Evolutionary conservation across 2,113 vertebrate genomes (phyloP).

Genomic region (Bufo gargarizans): DNA sequence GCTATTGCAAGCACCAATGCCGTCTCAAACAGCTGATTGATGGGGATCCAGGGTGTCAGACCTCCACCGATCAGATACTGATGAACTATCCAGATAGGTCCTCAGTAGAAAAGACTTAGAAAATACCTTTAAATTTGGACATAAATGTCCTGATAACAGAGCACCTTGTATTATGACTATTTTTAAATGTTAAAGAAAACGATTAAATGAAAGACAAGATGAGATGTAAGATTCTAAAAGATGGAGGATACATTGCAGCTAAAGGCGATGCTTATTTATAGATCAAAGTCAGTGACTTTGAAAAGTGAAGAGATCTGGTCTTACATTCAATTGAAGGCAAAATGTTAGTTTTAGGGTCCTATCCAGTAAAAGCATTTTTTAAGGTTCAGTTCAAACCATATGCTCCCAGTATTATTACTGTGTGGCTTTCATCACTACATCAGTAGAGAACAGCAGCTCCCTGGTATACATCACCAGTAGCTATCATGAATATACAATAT

Average conservation of each 20-base stretch:
- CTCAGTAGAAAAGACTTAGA: too few species aligned
- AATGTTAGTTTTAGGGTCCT: neutral
- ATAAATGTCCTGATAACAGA: neutral
- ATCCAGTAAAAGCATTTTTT: neutral
- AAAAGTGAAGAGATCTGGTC: neutral
- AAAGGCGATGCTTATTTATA: neutral
- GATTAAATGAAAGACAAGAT: neutral
- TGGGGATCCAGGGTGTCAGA: too few species aligned
- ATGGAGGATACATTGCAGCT: neutral
- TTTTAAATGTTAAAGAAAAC: neutral
- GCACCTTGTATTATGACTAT: neutral
- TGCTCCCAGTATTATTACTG: neutral
- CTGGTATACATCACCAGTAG: too few species aligned
- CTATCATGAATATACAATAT: neutral
- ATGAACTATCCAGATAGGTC: too few species aligned
- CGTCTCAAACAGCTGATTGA: too few species aligned
- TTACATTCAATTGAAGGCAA: neutral
- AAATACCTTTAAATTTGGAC: neutral
- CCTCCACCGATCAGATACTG: too few species aligned
- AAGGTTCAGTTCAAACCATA: neutral
- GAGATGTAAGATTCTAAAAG: neutral
- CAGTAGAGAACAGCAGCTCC: neutral
- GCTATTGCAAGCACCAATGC: too few species aligned
- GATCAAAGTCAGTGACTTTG: slow-evolving; percentile 14
- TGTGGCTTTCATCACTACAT: neutral